Base-by-base conservation (phyloP, 92 coral and sea anemone genomes). In the Virgularia gustaviana region DNA sequence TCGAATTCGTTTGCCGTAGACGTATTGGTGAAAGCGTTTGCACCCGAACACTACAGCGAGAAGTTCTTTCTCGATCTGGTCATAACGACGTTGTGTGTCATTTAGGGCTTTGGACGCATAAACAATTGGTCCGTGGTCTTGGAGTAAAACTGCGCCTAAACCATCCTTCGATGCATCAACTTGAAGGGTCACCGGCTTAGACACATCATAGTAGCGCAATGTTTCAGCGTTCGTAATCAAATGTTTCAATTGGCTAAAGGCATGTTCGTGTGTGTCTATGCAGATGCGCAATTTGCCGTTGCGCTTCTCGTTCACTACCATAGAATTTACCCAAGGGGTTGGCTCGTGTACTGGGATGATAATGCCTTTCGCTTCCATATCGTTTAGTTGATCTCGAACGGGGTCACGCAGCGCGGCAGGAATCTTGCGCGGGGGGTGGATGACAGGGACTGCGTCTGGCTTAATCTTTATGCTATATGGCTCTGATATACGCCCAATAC, bases 221-320 rank as follows among this genome's bases (percentile, higher is more conserved):
- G 86, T 77, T 71, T 42, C 73, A 30, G 82, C 49, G 0, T 29
- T 30, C 5, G 90, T 23, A 36, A 85, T 68, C 24, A 65, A 27
- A 2, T 59, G 9, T 72, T 85, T 77, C n/a, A 81, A 83, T 10
- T 77, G 59, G 2, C 4, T 20, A 62, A 81, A 72, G 1, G 90
- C 83, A 71, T 81, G 45, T n/a, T 81, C 78, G 56, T 86, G 90
- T 28, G 13, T 41, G 63, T 76, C 81, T 18, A 81, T 81, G 59
- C 86, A 81, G 10, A 83, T 71, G 24, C 84, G 57, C 12, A 83
- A 74, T 47, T 83, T 78, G 25, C 79, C 87, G 2, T 75, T 62
- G 6, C 44, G 60, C 44, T 83, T 83, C 59, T 80, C 83, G 61
- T 68, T 70, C 19, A 76, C 43, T 0, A 76, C 82, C 73, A 77